Evolutionary conservation across 2,888 invertebrate species (phyloP), one percentile per base, ranked within the genome.

Genomic region (Hesperia comma): DNA sequence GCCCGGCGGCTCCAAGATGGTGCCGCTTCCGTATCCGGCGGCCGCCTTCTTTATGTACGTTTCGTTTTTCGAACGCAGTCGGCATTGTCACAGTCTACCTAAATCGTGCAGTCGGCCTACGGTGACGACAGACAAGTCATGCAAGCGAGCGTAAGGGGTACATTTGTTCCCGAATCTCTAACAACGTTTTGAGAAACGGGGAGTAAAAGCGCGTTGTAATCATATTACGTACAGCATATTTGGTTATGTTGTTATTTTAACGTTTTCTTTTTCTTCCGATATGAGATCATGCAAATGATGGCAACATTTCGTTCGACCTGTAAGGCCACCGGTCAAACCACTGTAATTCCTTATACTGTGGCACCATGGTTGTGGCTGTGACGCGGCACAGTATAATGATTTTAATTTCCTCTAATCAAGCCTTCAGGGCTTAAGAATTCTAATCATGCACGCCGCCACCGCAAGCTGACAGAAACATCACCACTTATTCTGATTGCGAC

Each of bases 1-100:
- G 93, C 93, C 93, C 93, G 93, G 91, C 93, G 93, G 93, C 90
- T 87, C 91, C 93, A 93, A 93, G 92, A 92, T 90, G 93, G 92
- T 93, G 92, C 90, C 91, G 91, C 89, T 91, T 92, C 92, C 92
- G 92, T 86, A 90, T 91, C 92, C 92, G 90, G 82, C 85, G 86
- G 87, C 85, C 88, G 86, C 82, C 84, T 88, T 92, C 92, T 92
- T 92, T 92, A 91, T 90, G 90, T 89, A 86, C 88, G 88, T 86
- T 89, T 89, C 90, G 88, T 93, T 92, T 93, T 93, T 87, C 88
- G 83, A 85, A 82, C 86, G 83, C 75, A 83, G 85, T 78, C 78
- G 84, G 86, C 80, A 87, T 90, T 90, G 90, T 86, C 49, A 49
- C 19, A 49, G 49, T 12, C 17, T 49, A 49, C 19, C 2, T 10